Base-by-base conservation (phyloP, 92 coral and sea anemone genomes). In the Porites divaricata region DNA sequence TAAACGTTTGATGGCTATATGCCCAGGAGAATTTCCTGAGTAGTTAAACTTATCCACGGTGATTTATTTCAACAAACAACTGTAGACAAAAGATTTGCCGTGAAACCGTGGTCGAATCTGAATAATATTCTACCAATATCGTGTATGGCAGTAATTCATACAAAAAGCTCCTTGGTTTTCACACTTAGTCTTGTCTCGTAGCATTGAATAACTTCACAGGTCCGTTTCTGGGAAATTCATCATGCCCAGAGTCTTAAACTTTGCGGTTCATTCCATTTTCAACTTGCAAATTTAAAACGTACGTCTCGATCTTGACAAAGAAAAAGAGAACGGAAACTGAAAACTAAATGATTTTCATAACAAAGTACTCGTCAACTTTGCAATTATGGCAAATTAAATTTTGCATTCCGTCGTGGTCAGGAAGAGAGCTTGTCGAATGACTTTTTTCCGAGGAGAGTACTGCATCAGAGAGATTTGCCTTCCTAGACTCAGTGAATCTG, bases 351-450 rank as follows among this genome's bases (percentile, higher is more conserved):
- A 67, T 67, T 67, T 67, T 67, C 72, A 67, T 67, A 67, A 48
- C 72, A 67, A 48, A 67, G 49, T 25, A 67, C 72, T 25, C 72
- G 72, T 67, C 51, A 67, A 67, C 72, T 67, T 67, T 67, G 72
- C 72, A 67, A 67, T 67, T 23, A 24, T 67, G 72, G 72, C 72
- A 67, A 67, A 67, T 67, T 67, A 67, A 67, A 67, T 49, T 67
- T 67, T 67, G 72, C 72, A 67, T 67, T 67, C 72, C 72, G 51
- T 67, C 72, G 72, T 67, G 72, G 51, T 67, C 72, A 67, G 72
- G 72, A 67, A 67, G 72, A 67, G 49, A 23, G 72, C 72, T 67
- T 67, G 25, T 23, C 72, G n/a, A n/a, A n/a, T n/a, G n/a, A n/a
- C n/a, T n/a, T 67, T 67, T n/a, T 67, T 67, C 72, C 72, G 51